Conservation (phyloP, 2,113 vertebrate genomes). For the Tenebrosternarchus preto region DNA sequence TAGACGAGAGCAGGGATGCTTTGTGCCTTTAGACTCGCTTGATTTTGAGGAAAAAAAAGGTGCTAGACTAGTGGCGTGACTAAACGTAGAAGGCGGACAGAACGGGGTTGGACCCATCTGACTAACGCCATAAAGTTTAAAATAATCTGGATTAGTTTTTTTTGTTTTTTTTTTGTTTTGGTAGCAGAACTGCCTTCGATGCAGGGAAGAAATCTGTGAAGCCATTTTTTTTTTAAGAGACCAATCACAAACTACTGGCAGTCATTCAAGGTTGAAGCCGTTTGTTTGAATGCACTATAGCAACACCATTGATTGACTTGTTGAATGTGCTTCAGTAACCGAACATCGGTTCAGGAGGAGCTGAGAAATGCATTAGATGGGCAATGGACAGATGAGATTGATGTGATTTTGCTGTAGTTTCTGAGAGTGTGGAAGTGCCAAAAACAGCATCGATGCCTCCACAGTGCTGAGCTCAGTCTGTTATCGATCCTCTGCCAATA, state of each 20-base stretch:
- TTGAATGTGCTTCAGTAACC: neutral
- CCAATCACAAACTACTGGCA: conserved; percentile 1
- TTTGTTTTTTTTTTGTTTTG: too few species aligned
- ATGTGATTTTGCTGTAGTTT: neutral
- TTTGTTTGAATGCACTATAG: conserved; percentile 29
- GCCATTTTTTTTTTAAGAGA: conserved; percentile 23
- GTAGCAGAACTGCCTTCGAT: neutral
- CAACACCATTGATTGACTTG: conserved; percentile 25
- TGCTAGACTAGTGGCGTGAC: too few species aligned
- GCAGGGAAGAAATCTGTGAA: neutral
- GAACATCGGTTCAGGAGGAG: neutral
- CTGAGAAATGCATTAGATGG: conserved; percentile 8
- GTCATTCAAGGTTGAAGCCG: conserved; percentile 10
- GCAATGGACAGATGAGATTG: neutral
- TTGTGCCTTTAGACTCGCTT: neutral
- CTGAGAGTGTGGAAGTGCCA: conserved; percentile 1
- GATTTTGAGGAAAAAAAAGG: neutral
- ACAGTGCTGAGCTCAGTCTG: neutral
- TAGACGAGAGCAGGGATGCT: neutral
- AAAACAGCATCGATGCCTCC: neutral
- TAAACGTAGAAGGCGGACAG: too few species aligned
- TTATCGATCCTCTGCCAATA: neutral
- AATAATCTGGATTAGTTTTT: conserved; percentile 10
- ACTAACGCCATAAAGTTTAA: neutral
- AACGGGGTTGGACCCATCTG: too few species aligned